Percentiles rank a stretch among this genome's conserved stretches.
Conservation (phyloP, 2,113 vertebrate species). For the Oophaga pumilio region DNA sequence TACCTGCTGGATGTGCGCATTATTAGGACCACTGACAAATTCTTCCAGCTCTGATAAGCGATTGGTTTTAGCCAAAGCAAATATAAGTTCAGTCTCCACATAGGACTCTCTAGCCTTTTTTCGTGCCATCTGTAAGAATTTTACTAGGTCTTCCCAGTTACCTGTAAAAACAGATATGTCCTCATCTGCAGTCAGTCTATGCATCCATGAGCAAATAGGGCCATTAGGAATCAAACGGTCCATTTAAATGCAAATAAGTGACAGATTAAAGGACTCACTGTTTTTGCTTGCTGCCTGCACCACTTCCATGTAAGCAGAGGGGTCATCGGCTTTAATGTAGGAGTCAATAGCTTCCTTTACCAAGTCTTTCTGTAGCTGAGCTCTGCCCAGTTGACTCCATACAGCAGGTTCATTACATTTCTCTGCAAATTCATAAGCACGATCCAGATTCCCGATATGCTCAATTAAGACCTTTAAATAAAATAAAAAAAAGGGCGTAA, state of each 20-base stretch:
- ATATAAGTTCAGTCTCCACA: slow-evolving; percentile 90
- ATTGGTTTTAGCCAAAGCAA: slow-evolving; percentile 90
- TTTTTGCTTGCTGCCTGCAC: slow-evolving; percentile 85
- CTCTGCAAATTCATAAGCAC: slow-evolving; percentile 89
- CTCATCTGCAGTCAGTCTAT: neutral
- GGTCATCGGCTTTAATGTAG: slow-evolving; percentile 86
- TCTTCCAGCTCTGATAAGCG: slow-evolving; percentile 88
- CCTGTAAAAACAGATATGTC: slow-evolving; percentile 67
- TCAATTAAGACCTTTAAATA: slow-evolving; percentile 83
- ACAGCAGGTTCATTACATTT: slow-evolving; percentile 85
- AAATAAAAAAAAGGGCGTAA: neutral
- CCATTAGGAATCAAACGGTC: neutral
- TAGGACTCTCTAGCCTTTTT: slow-evolving; percentile 88
- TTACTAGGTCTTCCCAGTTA: slow-evolving; percentile 93
- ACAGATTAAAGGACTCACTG: slow-evolving; percentile 68
- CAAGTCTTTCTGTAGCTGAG: slow-evolving; percentile 85
- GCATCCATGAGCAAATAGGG: neutral
- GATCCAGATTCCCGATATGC: slow-evolving; percentile 86
- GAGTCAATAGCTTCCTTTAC: slow-evolving; percentile 93
- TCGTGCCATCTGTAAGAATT: slow-evolving; percentile 91
- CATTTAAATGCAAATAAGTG: neutral
- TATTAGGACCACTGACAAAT: slow-evolving; percentile 89
- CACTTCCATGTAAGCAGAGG: slow-evolving; percentile 87
- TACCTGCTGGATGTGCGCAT: slow-evolving; percentile 92
- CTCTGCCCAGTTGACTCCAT: slow-evolving; percentile 86